Base-by-base conservation (phyloP, 2,113 vertebrate species). In the Microtus oregoni region DNA sequence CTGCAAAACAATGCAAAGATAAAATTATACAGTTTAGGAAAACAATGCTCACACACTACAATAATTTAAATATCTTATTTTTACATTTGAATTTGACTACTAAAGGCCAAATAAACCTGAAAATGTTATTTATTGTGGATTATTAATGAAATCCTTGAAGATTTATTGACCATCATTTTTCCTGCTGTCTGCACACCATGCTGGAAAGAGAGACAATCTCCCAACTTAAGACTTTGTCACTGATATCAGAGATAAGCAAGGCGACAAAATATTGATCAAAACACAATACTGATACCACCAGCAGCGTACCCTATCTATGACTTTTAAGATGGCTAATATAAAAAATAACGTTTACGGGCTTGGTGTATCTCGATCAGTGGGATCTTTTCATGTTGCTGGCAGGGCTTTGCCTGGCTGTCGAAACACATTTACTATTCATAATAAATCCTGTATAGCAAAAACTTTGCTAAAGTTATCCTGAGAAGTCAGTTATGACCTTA, bases 231-330 rank as follows among this genome's bases (percentile, higher is more conserved):
- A 38, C 38, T 93, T 93, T 50, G 41, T 89, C 22, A 86, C 38
- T 85, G 47, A 22, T n/a, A 63, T 68, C 41, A 92, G 91, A 41
- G 92, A 70, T 44, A 85, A 10, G 24, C 41, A 32, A 10, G 58
- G 19, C 72, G 67, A 90, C 67, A 94, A 81, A 75, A 83, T 52
- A 41, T 65, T 92, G 70, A 94, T 83, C 32, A 70, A 94, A 95
- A 70, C 7, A 17, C 17, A 82, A 73, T 78, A 68, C 17, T 90
- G 44, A 90, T 12, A 3, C 13, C 73, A 41, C 20, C 11, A 44
- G 3, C 30, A 28, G 63, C 8, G 32, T 0, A 89, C 61, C 55
- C 6, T 58, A 67, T 15, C 12, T 78, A 65, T 68, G 72, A 52
- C 41, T 38, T 38, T 0, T 55, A 30, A 65, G 5, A 81, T 8